phyloP scores from a whole-genome alignment of 2,797 vertebrate species.

The Vespertilio murinus region DNA sequence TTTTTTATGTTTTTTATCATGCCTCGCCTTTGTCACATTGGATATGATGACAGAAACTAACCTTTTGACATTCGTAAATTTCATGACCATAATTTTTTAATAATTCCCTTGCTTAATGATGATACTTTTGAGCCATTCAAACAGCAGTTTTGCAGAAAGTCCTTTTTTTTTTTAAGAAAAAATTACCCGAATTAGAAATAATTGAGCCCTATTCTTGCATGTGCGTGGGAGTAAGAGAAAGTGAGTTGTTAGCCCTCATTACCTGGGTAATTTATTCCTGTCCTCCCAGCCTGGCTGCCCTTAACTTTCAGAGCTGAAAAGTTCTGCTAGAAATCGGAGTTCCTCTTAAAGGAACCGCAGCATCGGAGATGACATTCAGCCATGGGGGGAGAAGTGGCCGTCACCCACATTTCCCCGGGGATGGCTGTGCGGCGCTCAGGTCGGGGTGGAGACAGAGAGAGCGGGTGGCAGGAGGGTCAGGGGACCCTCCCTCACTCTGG shows the following conservation, averaged over 20 bases:
- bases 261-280: slow-evolving; percentile 78
- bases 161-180: slow-evolving; percentile 48
- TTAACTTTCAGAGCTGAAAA: slow-evolving; percentile 64
- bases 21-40: neutral
- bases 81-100: slow-evolving; percentile 59
- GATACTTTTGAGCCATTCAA: slow-evolving; percentile 65
- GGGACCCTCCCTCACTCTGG: slow-evolving; percentile 72
- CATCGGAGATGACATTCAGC: slow-evolving; percentile 66
- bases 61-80: slow-evolving; percentile 47
- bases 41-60: neutral
- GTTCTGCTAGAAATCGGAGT: slow-evolving; percentile 67
- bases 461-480: slow-evolving; percentile 78
- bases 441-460: slow-evolving; percentile 56
- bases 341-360: slow-evolving; percentile 67
- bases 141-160: slow-evolving; percentile 63
- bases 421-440: neutral
- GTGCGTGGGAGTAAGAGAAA: slow-evolving; percentile 63
- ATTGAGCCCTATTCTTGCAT: slow-evolving; percentile 72
- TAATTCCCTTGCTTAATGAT: slow-evolving; percentile 66
- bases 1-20: neutral
- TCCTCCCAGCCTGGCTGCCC: slow-evolving; percentile 64
- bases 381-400: slow-evolving; percentile 56
- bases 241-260: slow-evolving; percentile 77
- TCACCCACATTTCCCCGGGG: slow-evolving; percentile 56
- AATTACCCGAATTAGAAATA: slow-evolving; percentile 75